Evolutionary conservation across 2,888 invertebrate genomes (phyloP).

Genomic region (Drosophila mayaguana): DNA sequence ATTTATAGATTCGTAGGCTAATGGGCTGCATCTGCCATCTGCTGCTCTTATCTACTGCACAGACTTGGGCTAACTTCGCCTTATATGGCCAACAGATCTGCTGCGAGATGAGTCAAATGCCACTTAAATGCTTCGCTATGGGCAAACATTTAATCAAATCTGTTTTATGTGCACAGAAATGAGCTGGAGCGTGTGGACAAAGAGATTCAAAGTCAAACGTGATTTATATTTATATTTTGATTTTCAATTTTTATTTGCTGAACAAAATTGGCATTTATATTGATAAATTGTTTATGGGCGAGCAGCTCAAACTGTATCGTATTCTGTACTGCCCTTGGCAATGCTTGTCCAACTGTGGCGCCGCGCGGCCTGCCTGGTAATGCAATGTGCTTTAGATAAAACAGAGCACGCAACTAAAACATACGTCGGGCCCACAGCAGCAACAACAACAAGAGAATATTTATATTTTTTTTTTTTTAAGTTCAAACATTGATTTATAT

Average conservation of each 20-base stretch:
- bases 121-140: neutral
- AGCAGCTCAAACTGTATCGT: conserved; percentile 11
- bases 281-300: neutral
- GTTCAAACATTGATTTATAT: conserved; percentile 40
- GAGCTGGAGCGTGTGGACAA: neutral
- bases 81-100: conserved; percentile 15
- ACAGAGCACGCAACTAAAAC: conserved; percentile 12
- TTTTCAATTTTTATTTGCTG: neutral
- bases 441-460: neutral
- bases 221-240: conserved; percentile 31
- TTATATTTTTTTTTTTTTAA: conserved; percentile 6
- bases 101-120: neutral
- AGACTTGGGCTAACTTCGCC: neutral
- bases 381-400: conserved; percentile 31
- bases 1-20: neutral
- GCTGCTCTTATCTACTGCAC: neutral
- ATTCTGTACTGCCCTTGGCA: neutral
- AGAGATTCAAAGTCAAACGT: conserved; percentile 8
- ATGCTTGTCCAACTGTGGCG: conserved; percentile 19
- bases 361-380: conserved; percentile 19
- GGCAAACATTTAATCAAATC: conserved; percentile 6
- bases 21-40: conserved; percentile 3
- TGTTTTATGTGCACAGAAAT: conserved; percentile 9
- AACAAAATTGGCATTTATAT: conserved; percentile 10
- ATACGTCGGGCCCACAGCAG: neutral